phyloP scores from a whole-genome alignment of 2,797 vertebrate genomes.

The Epinephelus coioides region DNA sequence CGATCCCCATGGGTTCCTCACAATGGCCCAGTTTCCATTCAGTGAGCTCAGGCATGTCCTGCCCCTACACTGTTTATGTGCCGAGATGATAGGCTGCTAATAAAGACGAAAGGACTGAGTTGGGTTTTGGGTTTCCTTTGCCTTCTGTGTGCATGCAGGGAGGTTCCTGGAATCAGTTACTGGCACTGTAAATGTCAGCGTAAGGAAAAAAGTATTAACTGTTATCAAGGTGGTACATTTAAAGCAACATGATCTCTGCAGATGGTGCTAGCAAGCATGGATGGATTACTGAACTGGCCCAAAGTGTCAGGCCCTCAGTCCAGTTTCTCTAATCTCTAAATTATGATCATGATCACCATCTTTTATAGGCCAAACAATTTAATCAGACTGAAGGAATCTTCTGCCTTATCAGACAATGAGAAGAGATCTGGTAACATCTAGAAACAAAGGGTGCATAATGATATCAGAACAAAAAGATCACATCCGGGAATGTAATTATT shows the following conservation, averaged over 20 bases:
- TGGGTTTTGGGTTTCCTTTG: slow-evolving; percentile 42
- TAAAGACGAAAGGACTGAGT: slow-evolving; percentile 6
- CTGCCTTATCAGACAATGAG: not conserved
- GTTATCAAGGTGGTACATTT: not conserved
- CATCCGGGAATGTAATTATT: not conserved
- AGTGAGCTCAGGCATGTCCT: slow-evolving; percentile 38
- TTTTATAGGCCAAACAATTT: not conserved
- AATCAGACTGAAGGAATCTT: not conserved
- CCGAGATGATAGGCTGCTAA: slow-evolving; percentile 44
- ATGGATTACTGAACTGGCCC: too few species aligned
- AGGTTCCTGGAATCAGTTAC: slow-evolving; percentile 22
- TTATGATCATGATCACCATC: not conserved
- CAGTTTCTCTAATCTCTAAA: too few species aligned
- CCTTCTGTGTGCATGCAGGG: slow-evolving; percentile 13
- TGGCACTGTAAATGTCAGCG: slow-evolving; percentile 3
- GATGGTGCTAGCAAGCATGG: too few species aligned
- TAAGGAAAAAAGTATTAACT: not conserved
- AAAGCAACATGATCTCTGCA: slow-evolving; percentile 13
- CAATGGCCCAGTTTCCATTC: slow-evolving; percentile 57
- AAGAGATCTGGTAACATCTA: not conserved
- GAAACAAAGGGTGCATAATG: not conserved
- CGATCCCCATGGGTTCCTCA: slow-evolving; percentile 18
- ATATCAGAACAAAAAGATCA: not conserved
- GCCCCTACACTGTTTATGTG: slow-evolving; percentile 34
- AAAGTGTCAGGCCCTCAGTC: too few species aligned